Conservation (phyloP, 2,888 invertebrate genomes). For the Eupithecia exiguata region DNA sequence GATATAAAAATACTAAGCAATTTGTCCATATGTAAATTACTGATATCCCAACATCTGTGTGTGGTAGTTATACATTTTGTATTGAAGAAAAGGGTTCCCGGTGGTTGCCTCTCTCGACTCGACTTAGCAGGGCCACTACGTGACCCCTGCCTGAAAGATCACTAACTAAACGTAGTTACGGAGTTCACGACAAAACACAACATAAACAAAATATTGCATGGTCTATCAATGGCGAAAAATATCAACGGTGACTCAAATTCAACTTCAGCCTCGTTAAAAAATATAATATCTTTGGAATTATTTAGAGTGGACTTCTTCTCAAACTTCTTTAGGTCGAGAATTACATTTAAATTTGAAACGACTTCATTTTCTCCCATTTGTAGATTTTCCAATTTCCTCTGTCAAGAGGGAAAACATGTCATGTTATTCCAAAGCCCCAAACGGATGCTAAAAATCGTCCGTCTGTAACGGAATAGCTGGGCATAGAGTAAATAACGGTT, state of each 20-base stretch:
- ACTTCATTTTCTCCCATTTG: not conserved
- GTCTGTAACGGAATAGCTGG: not conserved
- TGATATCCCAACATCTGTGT: not conserved
- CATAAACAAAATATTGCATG: not conserved
- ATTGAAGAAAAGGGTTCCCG: too few species aligned
- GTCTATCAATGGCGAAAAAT: not conserved
- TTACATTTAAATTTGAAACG: not conserved
- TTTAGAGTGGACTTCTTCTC: not conserved
- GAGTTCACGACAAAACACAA: not conserved
- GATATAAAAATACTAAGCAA: not conserved
- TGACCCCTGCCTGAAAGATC: not conserved
- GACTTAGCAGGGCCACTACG: too few species aligned
- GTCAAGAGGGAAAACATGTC: not conserved
- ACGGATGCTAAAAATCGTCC: conserved; percentile 7
- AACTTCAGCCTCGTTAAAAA: not conserved
- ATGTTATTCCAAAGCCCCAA: not conserved
- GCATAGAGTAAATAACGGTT: not conserved
- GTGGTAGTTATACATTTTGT: not conserved
- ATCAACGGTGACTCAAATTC: not conserved
- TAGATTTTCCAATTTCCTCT: conserved; percentile 8
- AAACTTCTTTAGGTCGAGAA: not conserved
- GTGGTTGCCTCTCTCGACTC: too few species aligned
- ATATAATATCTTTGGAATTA: not conserved
- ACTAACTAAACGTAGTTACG: not conserved
- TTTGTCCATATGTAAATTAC: not conserved